phyloP scores from a whole-genome alignment of 1,140 invertebrate genomes.

The Aphelenchoides fujianensis region DNA sequence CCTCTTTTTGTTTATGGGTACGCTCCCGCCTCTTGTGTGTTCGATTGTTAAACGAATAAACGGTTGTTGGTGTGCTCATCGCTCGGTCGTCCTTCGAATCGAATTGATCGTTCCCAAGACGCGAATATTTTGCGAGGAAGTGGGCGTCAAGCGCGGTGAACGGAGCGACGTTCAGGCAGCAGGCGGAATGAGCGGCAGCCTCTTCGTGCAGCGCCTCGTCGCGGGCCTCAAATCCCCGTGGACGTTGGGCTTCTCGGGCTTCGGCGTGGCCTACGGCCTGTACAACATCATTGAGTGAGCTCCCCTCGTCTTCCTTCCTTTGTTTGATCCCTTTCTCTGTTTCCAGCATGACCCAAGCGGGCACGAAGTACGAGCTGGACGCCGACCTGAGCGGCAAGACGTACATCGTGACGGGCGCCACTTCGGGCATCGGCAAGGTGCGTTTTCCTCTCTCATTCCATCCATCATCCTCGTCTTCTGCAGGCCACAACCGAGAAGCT shows the following conservation, averaged over 20 bases:
- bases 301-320: constrained; percentile 14
- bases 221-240: constrained; percentile 50
- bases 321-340: constrained; percentile 17
- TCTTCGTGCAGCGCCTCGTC: constrained; percentile 39
- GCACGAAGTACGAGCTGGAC: constrained; percentile 51
- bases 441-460: constrained; percentile 8
- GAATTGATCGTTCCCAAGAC: not conserved
- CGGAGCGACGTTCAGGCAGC: no score
- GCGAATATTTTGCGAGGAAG: no score
- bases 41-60: not conserved
- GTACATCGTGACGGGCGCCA: constrained; percentile 60
- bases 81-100: no score
- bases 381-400: constrained; percentile 58
- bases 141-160: no score
- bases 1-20: no score
- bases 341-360: constrained; percentile 49
- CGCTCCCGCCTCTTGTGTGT: not conserved
- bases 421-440: constrained; percentile 57
- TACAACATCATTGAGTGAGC: constrained; percentile 58
- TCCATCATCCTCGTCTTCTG: not conserved
- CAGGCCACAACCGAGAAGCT: constrained; percentile 47
- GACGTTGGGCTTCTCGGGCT: constrained; percentile 50
- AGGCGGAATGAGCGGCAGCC: not conserved
- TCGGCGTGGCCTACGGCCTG: constrained; percentile 50
- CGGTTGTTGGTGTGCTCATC: not conserved